Evolutionary conservation across 2,888 invertebrate species (phyloP).

Genomic region (Stictocephala bisonia): DNA sequence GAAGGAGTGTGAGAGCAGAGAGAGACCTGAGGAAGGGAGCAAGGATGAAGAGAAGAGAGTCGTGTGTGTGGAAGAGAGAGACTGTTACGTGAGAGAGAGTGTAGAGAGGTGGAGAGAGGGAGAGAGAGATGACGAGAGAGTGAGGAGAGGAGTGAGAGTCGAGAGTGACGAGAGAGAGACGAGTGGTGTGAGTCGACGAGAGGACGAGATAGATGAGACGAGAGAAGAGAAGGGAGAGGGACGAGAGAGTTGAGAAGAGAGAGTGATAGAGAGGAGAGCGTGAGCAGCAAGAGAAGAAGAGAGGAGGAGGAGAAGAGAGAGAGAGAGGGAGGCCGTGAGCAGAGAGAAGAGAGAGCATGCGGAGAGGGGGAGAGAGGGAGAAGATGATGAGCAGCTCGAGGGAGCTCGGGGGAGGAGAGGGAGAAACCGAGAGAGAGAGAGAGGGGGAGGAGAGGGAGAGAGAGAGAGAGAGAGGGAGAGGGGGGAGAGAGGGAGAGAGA

Average conservation of each 20-base stretch:
- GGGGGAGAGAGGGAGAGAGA: conserved; percentile 19
- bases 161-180: not conserved
- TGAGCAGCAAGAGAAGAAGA: not conserved
- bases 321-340: not conserved
- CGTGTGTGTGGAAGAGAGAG: not conserved
- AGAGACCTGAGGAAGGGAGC: not conserved
- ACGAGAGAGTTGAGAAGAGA: not conserved
- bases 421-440: too few relatives aligned
- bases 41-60: not conserved
- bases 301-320: not conserved
- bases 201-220: not conserved
- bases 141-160: not conserved
- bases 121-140: too few relatives aligned
- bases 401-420: not conserved
- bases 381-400: not conserved
- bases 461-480: too few relatives aligned
- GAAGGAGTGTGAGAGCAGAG: not conserved
- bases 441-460: not conserved
- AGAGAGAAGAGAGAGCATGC: not conserved
- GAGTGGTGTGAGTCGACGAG: not conserved
- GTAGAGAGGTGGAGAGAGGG: too few relatives aligned
- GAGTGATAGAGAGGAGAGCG: not conserved
- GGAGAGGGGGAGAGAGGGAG: not conserved
- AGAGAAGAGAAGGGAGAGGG: not conserved
- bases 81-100: not conserved